Conservation (phyloP, 2,113 vertebrate species). For the Toxotes jaculatrix region DNA sequence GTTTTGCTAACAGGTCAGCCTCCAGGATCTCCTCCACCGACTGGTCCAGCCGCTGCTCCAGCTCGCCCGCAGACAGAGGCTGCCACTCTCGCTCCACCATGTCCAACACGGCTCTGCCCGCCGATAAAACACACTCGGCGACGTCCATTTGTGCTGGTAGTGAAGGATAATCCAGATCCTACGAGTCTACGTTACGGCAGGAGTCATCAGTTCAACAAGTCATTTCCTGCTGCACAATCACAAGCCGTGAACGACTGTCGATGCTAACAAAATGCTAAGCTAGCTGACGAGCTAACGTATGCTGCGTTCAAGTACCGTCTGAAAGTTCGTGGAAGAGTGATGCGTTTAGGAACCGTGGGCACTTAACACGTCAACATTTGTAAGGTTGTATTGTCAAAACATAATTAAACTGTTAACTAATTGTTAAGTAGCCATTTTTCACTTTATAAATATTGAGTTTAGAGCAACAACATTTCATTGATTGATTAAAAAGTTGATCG, state of each 20-base stretch:
- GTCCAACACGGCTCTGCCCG: slow-evolving; percentile 79
- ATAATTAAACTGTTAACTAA: no score
- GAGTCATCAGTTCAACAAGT: not conserved
- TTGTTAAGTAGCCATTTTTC: no score
- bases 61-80: slow-evolving; percentile 77
- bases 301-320: slow-evolving; percentile 37
- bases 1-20: slow-evolving; percentile 68
- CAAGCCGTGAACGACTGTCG: rapidly evolving
- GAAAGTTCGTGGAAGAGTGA: not conserved
- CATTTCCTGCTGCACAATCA: no score
- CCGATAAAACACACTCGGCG: slow-evolving; percentile 57
- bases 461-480: no score
- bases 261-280: slow-evolving; percentile 24
- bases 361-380: not conserved
- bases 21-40: slow-evolving; percentile 82
- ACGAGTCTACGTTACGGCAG: rapidly evolving
- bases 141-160: slow-evolving; percentile 23
- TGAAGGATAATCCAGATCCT: rapidly evolving
- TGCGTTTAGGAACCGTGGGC: not conserved
- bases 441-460: no score
- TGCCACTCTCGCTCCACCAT: slow-evolving; percentile 83
- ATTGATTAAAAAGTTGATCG: no score
- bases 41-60: slow-evolving; percentile 83
- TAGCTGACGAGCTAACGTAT: slow-evolving; percentile 2
- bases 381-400: not conserved